A percentile compares a stretch with the other conserved stretches of the same genome.
phyloP scores from a whole-genome alignment of 2,888 invertebrate species.

The Tetanocera ferruginea region DNA sequence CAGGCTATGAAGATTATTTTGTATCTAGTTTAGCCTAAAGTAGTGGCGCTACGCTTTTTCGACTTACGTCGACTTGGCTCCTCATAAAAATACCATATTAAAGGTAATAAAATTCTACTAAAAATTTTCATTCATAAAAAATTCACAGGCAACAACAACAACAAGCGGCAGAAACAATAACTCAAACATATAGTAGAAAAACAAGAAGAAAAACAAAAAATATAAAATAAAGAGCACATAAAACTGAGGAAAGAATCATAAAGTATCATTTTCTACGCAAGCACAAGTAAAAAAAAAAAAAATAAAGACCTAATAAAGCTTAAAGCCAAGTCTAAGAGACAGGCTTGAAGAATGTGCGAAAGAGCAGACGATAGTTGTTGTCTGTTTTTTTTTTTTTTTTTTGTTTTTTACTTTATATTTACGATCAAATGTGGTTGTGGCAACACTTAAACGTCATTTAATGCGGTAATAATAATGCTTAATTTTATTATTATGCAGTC shows the following conservation, averaged over 20 bases:
- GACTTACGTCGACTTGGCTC: no score
- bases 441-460: conserved; percentile 54
- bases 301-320: neutral
- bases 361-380: neutral
- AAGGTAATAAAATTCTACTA: conserved; percentile 53
- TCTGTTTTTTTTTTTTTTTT: neutral
- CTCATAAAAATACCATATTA: conserved; percentile 30
- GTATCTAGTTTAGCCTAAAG: no score
- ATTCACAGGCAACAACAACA: conserved; percentile 39
- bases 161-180: neutral
- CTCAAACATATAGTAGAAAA: neutral
- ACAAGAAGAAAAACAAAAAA: neutral
- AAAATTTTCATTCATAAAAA: conserved; percentile 61
- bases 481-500: conserved; percentile 55
- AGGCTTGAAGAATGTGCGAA: neutral
- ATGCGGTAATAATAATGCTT: conserved; percentile 61
- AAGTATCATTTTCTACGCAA: conserved; percentile 23
- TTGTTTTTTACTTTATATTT: neutral
- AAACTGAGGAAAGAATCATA: neutral
- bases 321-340: neutral
- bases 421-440: conserved; percentile 25
- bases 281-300: neutral
- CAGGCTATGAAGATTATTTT: no score
- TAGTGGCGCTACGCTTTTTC: no score
- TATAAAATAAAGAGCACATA: conserved; percentile 17